A percentile compares a stretch with the other conserved stretches of the same genome.
phyloP scores from a whole-genome alignment of 2,797 vertebrate genomes.

The Galagoides demidoff region DNA sequence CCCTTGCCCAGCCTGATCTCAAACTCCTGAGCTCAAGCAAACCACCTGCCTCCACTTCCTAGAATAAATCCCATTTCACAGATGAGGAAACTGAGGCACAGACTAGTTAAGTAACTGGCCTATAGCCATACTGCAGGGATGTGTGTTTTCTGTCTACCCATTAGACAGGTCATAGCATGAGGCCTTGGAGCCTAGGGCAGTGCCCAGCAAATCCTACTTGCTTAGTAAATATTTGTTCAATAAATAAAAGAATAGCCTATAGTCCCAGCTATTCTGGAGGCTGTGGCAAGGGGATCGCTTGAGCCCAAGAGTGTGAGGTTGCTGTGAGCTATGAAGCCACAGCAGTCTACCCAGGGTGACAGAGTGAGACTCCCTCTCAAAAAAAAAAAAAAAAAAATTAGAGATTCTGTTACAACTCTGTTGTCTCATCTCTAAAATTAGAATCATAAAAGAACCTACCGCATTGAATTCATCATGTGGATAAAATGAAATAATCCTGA shows the following conservation, averaged over 20 bases:
- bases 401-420: background rate
- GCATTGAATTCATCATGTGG: conserved; percentile 4
- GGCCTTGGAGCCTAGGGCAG: background rate
- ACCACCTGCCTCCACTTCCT: too few species aligned
- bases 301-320: too few species aligned
- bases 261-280: too few species aligned
- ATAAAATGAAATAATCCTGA: conserved; percentile 55
- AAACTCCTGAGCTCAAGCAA: too few species aligned
- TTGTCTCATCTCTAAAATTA: conserved; percentile 43
- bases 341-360: too few species aligned
- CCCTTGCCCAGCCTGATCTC: too few species aligned
- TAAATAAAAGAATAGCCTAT: background rate
- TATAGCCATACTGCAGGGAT: background rate
- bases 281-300: too few species aligned
- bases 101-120: background rate
- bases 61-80: background rate
- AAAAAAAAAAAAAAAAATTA: background rate
- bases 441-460: conserved; percentile 24
- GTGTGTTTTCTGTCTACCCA: background rate
- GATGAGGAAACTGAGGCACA: background rate
- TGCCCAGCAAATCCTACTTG: background rate
- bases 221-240: background rate
- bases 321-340: too few species aligned
- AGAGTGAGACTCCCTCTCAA: too few species aligned
- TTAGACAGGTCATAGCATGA: background rate